Conservation (phyloP, 2,797 vertebrate genomes). For the Anabas testudineus region DNA sequence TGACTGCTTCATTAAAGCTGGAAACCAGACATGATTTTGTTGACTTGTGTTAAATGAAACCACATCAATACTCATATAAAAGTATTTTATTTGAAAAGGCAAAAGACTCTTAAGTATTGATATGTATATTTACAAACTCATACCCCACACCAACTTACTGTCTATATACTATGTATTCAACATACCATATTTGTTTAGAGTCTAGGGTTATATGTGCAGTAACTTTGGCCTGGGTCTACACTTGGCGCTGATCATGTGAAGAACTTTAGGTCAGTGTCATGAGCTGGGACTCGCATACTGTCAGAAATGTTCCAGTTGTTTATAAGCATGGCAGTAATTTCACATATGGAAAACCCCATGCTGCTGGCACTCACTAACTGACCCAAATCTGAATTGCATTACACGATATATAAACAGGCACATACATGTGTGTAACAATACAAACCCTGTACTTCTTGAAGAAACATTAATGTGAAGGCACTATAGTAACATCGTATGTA, state of each 20-base stretch:
- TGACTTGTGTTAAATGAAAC: background rate
- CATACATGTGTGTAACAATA: conserved; percentile 18
- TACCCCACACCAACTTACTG: background rate
- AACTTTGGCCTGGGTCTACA: background rate
- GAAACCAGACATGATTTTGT: background rate
- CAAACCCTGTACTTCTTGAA: conserved; percentile 21
- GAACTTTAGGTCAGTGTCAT: background rate
- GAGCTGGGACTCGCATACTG: background rate
- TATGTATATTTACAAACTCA: conserved; percentile 56
- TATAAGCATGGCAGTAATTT: background rate
- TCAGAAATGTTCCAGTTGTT: conserved; percentile 25
- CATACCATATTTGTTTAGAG: conserved; percentile 4
- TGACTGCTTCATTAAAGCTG: background rate
- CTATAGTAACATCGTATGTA: conserved; percentile 27
- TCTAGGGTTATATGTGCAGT: background rate
- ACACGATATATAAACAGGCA: conserved; percentile 8
- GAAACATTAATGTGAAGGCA: conserved; percentile 48
- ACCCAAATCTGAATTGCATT: conserved; percentile 8
- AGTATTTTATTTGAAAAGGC: conserved; percentile 69
- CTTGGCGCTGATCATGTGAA: background rate
- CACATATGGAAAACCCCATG: background rate
- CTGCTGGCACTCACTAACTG: conserved; percentile 1
- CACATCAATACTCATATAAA: conserved; percentile 37
- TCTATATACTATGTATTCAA: background rate
- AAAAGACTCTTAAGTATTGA: conserved; percentile 24